A percentile compares a stretch with the other conserved stretches of the same genome.
Conservation (phyloP, 2,888 invertebrate species). For the Monochamus alternatus region DNA sequence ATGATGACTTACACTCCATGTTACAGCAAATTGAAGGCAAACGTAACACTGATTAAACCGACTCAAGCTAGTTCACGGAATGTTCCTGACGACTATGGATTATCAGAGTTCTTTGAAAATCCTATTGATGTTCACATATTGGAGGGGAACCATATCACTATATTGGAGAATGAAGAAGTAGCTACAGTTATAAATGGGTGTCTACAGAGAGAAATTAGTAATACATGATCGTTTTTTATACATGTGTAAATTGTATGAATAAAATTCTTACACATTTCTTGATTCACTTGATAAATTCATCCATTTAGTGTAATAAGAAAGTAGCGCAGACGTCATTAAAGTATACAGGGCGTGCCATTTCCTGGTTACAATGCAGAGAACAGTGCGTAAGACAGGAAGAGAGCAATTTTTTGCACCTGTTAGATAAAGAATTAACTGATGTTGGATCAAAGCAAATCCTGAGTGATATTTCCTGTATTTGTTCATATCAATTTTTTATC, state of each 20-base stretch:
- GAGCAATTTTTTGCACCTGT: constrained; percentile 84
- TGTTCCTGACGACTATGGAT: constrained; percentile 77
- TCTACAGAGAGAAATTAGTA: not conserved
- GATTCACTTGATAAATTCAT: too few relatives aligned
- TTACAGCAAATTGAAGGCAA: constrained; percentile 54
- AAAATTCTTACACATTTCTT: too few relatives aligned
- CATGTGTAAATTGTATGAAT: too few relatives aligned
- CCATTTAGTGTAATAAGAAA: too few relatives aligned
- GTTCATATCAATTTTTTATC: too few relatives aligned
- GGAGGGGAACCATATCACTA: constrained; percentile 83
- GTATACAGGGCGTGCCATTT: too few relatives aligned
- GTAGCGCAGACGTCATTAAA: too few relatives aligned
- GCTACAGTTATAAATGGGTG: constrained; percentile 74
- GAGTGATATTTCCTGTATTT: too few relatives aligned
- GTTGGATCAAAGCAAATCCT: too few relatives aligned
- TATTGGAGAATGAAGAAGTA: constrained; percentile 78
- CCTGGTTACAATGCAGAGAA: too few relatives aligned
- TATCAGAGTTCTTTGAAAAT: constrained; percentile 75
- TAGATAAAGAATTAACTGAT: constrained; percentile 76
- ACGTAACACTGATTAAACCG: constrained; percentile 54
- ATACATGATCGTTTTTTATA: not conserved
- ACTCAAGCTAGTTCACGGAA: constrained; percentile 43
- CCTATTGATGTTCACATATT: constrained; percentile 76
- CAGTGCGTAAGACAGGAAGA: constrained; percentile 67
- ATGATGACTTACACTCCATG: constrained; percentile 51